phyloP scores from a whole-genome alignment of 64 coral and sea anemone species.

The Montipora foliosa region DNA sequence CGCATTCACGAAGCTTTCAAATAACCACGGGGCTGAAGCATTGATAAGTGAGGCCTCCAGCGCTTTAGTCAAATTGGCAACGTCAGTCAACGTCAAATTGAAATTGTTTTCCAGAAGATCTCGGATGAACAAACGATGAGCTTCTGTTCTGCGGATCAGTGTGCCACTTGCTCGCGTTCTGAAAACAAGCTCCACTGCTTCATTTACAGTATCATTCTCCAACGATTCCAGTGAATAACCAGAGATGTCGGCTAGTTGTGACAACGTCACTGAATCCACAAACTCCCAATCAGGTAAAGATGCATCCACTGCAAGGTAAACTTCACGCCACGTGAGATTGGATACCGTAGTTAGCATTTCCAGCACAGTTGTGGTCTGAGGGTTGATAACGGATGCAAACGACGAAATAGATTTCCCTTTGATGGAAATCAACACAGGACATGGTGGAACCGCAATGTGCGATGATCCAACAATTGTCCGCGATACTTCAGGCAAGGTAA shows the following conservation, averaged over 20 bases:
- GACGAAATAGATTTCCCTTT: constrained; percentile 67
- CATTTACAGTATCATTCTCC: constrained; percentile 41
- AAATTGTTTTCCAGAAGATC: constrained; percentile 26
- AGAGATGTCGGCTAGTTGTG: constrained; percentile 39
- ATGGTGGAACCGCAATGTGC: background rate
- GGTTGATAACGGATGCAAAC: constrained; percentile 2
- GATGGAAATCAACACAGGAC: constrained; percentile 47
- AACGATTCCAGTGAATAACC: constrained; percentile 1
- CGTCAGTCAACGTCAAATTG: constrained; percentile 53
- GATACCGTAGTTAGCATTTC: constrained; percentile 25
- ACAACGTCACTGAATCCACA: constrained; percentile 54
- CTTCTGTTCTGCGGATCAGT: constrained; percentile 13
- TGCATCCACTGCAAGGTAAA: background rate
- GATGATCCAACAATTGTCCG: constrained; percentile 46
- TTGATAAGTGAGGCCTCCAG: constrained; percentile 18
- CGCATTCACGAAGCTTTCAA: constrained; percentile 66
- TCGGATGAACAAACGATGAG: constrained; percentile 6
- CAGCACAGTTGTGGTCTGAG: constrained; percentile 44
- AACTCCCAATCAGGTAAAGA: constrained; percentile 76
- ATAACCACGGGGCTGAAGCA: constrained; percentile 19
- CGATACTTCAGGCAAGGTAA: constrained; percentile 40
- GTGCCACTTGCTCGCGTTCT: constrained; percentile 27
- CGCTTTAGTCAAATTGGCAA: constrained; percentile 17
- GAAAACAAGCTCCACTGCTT: constrained; percentile 32
- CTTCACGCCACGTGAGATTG: constrained; percentile 49